A percentile compares a stretch with the other conserved stretches of the same genome.
phyloP scores from a whole-genome alignment of 2,888 invertebrate genomes.

The Rotaria macrura region DNA sequence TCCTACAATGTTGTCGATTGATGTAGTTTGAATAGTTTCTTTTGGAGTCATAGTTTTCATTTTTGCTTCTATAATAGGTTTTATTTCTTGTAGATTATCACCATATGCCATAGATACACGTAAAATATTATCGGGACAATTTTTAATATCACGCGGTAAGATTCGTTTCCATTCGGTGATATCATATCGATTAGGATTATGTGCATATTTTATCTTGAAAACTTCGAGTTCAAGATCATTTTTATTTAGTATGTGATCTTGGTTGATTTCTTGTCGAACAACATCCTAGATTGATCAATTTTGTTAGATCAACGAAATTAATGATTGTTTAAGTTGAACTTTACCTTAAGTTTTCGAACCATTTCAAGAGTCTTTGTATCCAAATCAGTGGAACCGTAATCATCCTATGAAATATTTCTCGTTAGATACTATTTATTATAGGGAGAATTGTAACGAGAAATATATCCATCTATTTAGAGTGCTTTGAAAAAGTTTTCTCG shows the following conservation, averaged over 20 bases:
- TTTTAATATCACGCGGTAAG: neutral
- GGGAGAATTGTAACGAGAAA: too few relatives aligned
- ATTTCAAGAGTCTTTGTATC: neutral
- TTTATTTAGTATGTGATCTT: neutral
- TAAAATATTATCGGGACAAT: neutral
- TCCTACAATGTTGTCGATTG: neutral
- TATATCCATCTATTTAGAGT: too few relatives aligned
- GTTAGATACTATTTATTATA: too few relatives aligned
- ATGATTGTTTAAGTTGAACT: neutral
- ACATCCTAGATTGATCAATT: neutral
- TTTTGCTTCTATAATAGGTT: neutral
- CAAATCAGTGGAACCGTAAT: neutral
- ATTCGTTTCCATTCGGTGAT: neutral
- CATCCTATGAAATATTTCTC: too few relatives aligned
- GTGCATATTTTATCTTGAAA: neutral
- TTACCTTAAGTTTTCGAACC: neutral
- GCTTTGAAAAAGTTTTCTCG: too few relatives aligned
- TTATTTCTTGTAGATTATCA: neutral
- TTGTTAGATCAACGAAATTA: neutral
- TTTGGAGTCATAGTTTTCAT: neutral
- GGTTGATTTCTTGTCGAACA: neutral
- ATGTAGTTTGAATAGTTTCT: neutral
- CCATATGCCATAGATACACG: neutral
- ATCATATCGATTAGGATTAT: neutral
- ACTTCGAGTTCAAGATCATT: neutral